These are phyloP conservation scores for Idaea aversata DNA, from an alignment of 2,888 invertebrate species.

Conservation along the genomic window DNA sequence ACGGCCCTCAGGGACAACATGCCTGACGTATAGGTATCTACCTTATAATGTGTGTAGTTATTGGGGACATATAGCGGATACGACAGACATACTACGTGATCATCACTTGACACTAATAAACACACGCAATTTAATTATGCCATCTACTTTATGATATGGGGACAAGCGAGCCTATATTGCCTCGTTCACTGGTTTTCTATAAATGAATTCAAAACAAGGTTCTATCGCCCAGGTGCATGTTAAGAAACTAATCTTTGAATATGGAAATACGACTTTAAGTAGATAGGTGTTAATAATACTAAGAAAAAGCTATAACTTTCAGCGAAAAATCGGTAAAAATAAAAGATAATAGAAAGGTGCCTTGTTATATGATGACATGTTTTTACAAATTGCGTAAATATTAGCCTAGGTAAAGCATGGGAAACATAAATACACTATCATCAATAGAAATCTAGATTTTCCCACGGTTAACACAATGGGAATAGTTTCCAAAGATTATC, in stretches of 20 bases:
- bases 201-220: not conserved
- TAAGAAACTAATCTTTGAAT: not conserved
- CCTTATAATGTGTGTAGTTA: slow-evolving; percentile 17
- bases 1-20: not conserved
- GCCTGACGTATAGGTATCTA: slow-evolving; percentile 49
- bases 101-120: slow-evolving; percentile 42
- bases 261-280: not conserved
- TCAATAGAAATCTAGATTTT: slow-evolving; percentile 11
- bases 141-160: slow-evolving; percentile 21
- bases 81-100: slow-evolving; percentile 37
- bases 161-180: not conserved
- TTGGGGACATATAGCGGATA: slow-evolving; percentile 61
- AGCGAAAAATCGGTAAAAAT: not conserved
- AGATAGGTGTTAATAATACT: not conserved
- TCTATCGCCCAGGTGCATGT: not conserved
- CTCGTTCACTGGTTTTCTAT: not conserved
- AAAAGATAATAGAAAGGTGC: not conserved
- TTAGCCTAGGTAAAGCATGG: not conserved
- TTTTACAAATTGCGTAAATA: not conserved
- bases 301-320: no score
- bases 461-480: slow-evolving; percentile 20
- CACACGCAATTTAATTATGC: slow-evolving; percentile 34
- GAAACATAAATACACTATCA: not conserved
- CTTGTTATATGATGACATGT: not conserved
- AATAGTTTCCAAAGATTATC: slow-evolving; percentile 20